Evolutionary conservation across 2,797 vertebrate genomes (phyloP).

Genomic region (Columba guinea): DNA sequence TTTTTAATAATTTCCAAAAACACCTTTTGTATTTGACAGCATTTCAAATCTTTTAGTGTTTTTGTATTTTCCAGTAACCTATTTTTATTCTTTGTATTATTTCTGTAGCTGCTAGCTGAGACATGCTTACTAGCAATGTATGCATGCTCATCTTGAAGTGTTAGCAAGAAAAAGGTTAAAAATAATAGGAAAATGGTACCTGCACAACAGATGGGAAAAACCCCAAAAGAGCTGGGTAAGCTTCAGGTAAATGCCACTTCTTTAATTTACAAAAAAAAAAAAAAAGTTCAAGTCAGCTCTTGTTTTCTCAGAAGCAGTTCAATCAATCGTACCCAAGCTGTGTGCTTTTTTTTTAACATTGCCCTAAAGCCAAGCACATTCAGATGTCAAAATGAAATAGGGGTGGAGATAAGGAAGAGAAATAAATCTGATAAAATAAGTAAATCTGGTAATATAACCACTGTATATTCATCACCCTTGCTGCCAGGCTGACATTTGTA

Average conservation of each 20-base stretch:
- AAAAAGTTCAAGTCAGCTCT: background rate
- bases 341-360: background rate
- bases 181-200: background rate
- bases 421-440: constrained; percentile 14
- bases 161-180: background rate
- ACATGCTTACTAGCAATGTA: background rate
- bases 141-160: background rate
- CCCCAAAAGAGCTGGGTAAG: background rate
- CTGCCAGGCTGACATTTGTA: background rate
- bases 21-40: constrained; percentile 56
- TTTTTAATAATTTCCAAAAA: constrained; percentile 64
- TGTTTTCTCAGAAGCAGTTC: constrained; percentile 16
- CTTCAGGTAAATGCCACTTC: constrained; percentile 9
- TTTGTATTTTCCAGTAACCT: constrained; percentile 4
- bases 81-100: constrained; percentile 4
- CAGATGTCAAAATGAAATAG: constrained; percentile 34
- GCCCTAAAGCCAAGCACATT: constrained; percentile 2
- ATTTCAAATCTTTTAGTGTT: constrained; percentile 26
- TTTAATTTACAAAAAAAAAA: background rate
- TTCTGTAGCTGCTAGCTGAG: background rate
- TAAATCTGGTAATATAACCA: background rate
- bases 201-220: constrained; percentile 3
- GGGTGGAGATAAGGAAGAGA: background rate
- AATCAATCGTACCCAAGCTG: constrained; percentile 1
- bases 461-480: background rate